Base-by-base conservation (phyloP, 2,888 invertebrate species). In the Apamea crenata region DNA sequence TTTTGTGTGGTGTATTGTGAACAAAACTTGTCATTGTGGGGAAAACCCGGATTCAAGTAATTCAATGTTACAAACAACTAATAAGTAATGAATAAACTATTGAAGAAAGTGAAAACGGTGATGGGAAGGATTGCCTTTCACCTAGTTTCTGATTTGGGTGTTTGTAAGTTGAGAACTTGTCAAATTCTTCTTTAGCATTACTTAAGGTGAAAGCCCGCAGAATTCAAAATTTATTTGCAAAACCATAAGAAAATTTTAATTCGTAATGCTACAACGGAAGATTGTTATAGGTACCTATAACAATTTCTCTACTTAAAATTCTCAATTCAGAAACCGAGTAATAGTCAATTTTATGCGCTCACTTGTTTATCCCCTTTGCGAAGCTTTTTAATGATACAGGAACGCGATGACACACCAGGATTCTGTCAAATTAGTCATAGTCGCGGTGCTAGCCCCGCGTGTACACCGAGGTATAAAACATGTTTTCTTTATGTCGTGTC, bases 381-480 rank as follows among this genome's bases (percentile, higher is more conserved):
- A 53, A 32, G 69, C 25, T 53, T 25, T 40, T 74, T 16, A 25
- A n/a, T 2, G 0, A 10, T 6, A 18, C 4, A 40, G 47, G 21
- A 47, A 32, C 50, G 36, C 5, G n/a, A 50, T 74, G 74, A 70
- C 74, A 21, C 70, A 50, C 4, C 47, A 74, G 29, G 74, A 21
- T 16, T 36, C 36, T n/a, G 36, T 6, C 6, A 29, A 36, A 74
- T 70, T 70, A 74, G 74, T 74, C 74, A 72, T 29, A 3, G 21
- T 25, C 25, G 21, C 29, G 29, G 21, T 47, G 47, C 29, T 44
- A 10, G 18, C 32, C 32, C 16, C 16, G 16, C 25, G 2, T 50
- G 32, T 32, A 25, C 32, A 25, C 1, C 50, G n/a, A 36, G 53
- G 25, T 53, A 6, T 53, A 36, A 53, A 18, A 70, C 50, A 53